Evolutionary conservation across 2,888 invertebrate genomes (phyloP).

Genomic region (Epinotia ramella): DNA sequence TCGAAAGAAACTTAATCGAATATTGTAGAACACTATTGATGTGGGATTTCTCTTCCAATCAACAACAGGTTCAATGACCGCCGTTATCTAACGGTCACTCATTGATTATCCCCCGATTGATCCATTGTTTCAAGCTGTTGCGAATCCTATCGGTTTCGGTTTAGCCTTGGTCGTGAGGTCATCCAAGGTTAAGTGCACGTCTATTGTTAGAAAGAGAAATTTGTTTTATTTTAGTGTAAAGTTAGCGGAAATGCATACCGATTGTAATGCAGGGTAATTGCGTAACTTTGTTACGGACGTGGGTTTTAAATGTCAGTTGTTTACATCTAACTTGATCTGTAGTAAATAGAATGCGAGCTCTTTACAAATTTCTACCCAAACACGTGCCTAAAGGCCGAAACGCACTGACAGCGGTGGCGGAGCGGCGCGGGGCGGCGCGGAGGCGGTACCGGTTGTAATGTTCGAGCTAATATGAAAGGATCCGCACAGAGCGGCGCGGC

Average conservation of each 20-base stretch:
- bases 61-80: background rate
- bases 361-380: too few species aligned
- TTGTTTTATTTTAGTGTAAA: background rate
- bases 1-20: too few species aligned
- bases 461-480: too few species aligned
- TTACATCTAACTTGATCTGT: too few species aligned
- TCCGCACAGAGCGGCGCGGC: too few species aligned
- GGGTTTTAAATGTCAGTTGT: too few species aligned
- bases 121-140: constrained; percentile 1
- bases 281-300: background rate
- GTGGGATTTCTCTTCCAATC: constrained; percentile 1
- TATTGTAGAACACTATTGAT: background rate
- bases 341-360: too few species aligned
- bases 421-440: too few species aligned
- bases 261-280: background rate
- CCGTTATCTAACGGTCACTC: background rate
- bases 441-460: too few species aligned
- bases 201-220: constrained; percentile 2
- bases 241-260: background rate
- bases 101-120: constrained; percentile 1
- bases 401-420: too few species aligned
- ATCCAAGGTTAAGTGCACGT: background rate
- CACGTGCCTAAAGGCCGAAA: too few species aligned
- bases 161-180: background rate
- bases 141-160: constrained; percentile 2